phyloP scores from a whole-genome alignment of 1,140 invertebrate genomes.

The Ceratosolen solmsi region DNA sequence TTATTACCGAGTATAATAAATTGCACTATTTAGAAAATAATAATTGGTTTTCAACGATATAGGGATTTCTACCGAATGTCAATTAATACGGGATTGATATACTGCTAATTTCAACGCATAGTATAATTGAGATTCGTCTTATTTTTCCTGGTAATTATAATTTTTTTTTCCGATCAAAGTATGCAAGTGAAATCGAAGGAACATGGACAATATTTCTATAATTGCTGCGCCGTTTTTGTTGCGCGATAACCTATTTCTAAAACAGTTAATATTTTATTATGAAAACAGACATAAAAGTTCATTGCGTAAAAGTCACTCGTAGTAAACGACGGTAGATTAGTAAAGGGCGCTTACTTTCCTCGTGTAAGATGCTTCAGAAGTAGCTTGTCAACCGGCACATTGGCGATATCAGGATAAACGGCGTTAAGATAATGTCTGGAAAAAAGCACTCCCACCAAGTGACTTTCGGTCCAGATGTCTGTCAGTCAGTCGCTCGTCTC shows the following conservation, averaged over 20 bases:
- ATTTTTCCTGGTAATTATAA: not conserved
- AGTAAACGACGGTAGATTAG: not conserved
- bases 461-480: not conserved
- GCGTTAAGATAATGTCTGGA: not conserved
- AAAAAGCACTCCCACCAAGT: not conserved
- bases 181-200: too few relatives aligned
- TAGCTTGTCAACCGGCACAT: not conserved
- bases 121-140: not conserved
- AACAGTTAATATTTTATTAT: not conserved
- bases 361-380: too few relatives aligned
- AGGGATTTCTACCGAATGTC: not conserved
- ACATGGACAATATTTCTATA: not conserved
- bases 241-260: not conserved
- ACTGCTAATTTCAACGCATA: not conserved
- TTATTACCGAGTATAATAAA: not conserved
- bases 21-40: not conserved
- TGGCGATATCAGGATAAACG: not conserved
- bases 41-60: constrained; percentile 1
- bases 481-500: not conserved
- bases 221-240: not conserved
- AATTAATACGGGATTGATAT: not conserved
- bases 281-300: not conserved
- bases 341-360: not conserved
- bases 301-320: not conserved
- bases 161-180: not conserved